Evolutionary conservation across 2,113 vertebrate species (phyloP).

Genomic region (Marcusenius ussheri): DNA sequence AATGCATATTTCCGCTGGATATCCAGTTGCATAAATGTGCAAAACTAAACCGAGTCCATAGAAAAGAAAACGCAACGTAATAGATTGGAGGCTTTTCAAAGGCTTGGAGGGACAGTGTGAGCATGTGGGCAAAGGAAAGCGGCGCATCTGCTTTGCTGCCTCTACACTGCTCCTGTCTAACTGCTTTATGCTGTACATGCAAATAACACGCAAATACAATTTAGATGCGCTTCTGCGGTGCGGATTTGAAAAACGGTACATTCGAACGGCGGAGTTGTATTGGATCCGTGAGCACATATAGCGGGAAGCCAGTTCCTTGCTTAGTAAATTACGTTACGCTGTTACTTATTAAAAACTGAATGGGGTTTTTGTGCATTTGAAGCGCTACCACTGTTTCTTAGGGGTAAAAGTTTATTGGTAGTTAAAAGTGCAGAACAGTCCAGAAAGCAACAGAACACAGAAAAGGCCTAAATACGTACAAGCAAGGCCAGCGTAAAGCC

Average conservation of each 20-base stretch:
- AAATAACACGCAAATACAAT: not conserved
- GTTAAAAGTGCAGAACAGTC: conserved; percentile 1
- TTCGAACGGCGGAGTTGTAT: not conserved
- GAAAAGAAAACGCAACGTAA: not conserved
- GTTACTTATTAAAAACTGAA: conserved; percentile 14
- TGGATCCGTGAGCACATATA: not conserved
- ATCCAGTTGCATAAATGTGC: not conserved
- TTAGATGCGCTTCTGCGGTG: not conserved
- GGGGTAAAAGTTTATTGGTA: not conserved
- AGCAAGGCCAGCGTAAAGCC: not conserved
- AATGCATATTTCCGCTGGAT: not conserved
- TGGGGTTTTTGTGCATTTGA: conserved; percentile 22
- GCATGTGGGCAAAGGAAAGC: not conserved
- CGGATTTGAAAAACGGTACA: not conserved
- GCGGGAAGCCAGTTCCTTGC: conserved; percentile 4
- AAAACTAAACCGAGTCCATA: not conserved
- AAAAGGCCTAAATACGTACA: not conserved
- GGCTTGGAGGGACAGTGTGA: not conserved
- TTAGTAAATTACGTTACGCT: conserved; percentile 17
- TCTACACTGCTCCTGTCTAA: not conserved
- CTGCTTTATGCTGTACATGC: not conserved
- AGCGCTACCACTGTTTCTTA: conserved; percentile 1
- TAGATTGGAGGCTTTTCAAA: not conserved
- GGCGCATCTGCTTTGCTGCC: not conserved
- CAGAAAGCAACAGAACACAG: not conserved